phyloP scores from a whole-genome alignment of 2,113 vertebrate genomes.

The Lanius ludovicianus region DNA sequence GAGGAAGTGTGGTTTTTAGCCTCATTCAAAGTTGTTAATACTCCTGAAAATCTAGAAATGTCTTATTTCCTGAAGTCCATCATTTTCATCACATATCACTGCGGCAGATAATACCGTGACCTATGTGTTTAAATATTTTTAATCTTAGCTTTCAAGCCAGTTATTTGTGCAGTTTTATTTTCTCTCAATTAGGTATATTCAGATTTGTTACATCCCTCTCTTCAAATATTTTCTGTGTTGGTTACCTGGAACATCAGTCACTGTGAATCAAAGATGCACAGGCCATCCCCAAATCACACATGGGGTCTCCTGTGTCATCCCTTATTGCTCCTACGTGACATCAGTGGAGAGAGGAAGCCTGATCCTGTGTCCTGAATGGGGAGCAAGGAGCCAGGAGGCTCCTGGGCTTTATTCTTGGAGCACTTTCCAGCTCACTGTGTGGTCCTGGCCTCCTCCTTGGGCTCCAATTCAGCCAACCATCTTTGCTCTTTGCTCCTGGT shows the following conservation, averaged over 20 bases:
- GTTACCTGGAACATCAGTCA: neutral
- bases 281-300: neutral
- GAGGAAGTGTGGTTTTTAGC: rapidly evolving
- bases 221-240: neutral
- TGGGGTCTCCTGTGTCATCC: neutral
- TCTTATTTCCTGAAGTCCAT: neutral
- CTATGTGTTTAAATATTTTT: neutral
- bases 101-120: neutral
- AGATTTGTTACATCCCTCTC: neutral
- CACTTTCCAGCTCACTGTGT: neutral
- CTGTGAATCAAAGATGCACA: neutral
- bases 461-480: neutral
- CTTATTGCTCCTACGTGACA: neutral
- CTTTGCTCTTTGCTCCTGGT: neutral
- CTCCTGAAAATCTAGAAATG: neutral
- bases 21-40: neutral
- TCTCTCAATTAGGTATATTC: neutral
- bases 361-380: neutral
- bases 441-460: neutral
- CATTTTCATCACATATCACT: neutral
- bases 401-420: neutral
- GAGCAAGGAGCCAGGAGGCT: neutral
- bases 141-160: neutral
- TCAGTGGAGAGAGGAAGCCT: neutral
- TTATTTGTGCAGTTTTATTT: neutral